phyloP scores from a whole-genome alignment of 1,140 invertebrate genomes.

The Drosophila ananassae region DNA sequence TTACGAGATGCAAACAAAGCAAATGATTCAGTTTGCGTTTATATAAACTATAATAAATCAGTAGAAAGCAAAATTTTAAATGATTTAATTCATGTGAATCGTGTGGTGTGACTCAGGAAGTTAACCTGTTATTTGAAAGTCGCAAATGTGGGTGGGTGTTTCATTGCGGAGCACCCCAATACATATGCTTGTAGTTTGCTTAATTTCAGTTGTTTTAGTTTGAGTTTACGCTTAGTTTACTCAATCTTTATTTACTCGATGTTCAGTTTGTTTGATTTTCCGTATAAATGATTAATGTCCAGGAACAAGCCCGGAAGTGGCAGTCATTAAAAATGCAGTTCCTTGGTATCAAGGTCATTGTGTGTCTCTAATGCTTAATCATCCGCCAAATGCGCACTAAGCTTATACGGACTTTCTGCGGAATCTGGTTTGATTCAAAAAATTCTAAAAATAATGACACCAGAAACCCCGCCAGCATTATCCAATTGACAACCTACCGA shows the following conservation, averaged over 20 bases:
- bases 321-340: conserved; percentile 1
- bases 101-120: not conserved
- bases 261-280: not conserved
- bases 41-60: not conserved
- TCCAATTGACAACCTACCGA: not conserved
- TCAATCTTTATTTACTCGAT: not conserved
- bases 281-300: conserved; percentile 10
- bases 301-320: conserved; percentile 14
- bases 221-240: too few relatives aligned
- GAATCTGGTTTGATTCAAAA: not conserved
- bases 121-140: not conserved
- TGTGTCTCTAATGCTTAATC: conserved; percentile 5
- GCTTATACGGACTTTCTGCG: not conserved
- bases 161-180: not conserved
- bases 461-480: not conserved
- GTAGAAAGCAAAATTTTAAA: not conserved
- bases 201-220: conserved; percentile 6
- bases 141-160: conserved; percentile 4
- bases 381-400: conserved; percentile 5
- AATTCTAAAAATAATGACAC: not conserved
- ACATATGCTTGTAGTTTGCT: not conserved
- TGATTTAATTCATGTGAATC: not conserved
- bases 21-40: conserved; percentile 17
- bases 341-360: not conserved
- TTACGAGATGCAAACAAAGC: not conserved